A percentile compares a stretch with the other conserved stretches of the same genome.
Conservation (phyloP, 92 coral and sea anemone species). For the Micromussa lordhowensis region DNA sequence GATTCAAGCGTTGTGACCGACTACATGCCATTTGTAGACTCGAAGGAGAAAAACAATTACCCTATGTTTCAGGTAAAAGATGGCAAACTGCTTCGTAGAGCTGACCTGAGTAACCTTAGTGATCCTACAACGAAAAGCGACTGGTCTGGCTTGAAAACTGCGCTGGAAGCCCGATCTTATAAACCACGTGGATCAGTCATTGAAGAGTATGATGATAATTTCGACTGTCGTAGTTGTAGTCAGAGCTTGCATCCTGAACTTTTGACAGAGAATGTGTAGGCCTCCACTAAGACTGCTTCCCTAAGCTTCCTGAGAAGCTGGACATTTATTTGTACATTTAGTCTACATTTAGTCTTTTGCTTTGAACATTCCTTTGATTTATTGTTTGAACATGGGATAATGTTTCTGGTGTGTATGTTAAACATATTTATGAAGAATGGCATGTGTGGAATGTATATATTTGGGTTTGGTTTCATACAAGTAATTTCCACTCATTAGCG, state of each 20-base stretch:
- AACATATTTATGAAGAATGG: no score
- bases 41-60: slow-evolving; percentile 60
- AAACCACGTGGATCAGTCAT: slow-evolving; percentile 32
- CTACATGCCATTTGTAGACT: slow-evolving; percentile 69
- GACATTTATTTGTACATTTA: background rate
- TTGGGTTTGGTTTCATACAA: no score
- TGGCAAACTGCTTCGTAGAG: slow-evolving; percentile 63
- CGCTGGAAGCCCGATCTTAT: background rate
- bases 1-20: slow-evolving; percentile 42
- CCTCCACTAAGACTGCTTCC: background rate
- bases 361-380: no score
- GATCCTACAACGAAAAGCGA: slow-evolving; percentile 55
- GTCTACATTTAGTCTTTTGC: background rate
- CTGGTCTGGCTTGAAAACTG: slow-evolving; percentile 61
- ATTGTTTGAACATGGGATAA: no score
- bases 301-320: background rate
- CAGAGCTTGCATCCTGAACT: slow-evolving; percentile 31
- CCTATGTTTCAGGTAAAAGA: slow-evolving; percentile 71
- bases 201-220: slow-evolving; percentile 21
- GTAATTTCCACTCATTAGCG: no score
- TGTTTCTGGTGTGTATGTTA: no score
- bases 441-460: no score
- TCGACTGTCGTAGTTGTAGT: slow-evolving; percentile 44
- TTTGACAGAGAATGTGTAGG: background rate
- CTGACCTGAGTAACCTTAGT: slow-evolving; percentile 54